phyloP scores from a whole-genome alignment of 2,888 invertebrate species.

The Gymnoscelis rufifasciata region DNA sequence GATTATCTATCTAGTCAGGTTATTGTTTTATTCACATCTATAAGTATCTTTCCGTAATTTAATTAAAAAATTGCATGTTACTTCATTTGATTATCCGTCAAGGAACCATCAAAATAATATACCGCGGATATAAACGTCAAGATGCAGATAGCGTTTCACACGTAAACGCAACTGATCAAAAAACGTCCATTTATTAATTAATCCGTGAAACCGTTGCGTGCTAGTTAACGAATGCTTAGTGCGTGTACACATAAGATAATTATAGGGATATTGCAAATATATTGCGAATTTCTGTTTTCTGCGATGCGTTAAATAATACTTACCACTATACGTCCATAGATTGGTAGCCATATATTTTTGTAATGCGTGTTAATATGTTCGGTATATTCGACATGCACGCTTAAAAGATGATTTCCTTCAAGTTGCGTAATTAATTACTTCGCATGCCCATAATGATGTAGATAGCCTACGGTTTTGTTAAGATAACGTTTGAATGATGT shows the following conservation, averaged over 20 bases:
- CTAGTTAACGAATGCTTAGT: conserved; percentile 39
- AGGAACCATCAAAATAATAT: conserved; percentile 27
- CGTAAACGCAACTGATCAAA: conserved; percentile 43
- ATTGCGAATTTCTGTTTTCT: not conserved
- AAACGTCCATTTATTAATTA: conserved; percentile 35
- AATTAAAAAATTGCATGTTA: too few species aligned
- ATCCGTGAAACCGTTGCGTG: conserved; percentile 37
- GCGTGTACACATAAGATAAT: conserved; percentile 24
- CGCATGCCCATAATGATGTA: conserved; percentile 28
- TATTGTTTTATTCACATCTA: too few species aligned
- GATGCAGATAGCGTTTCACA: conserved; percentile 39
- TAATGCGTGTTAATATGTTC: conserved; percentile 18
- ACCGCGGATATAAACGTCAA: conserved; percentile 33
- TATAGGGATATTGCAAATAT: not conserved
- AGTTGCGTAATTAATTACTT: conserved; percentile 42
- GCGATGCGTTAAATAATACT: not conserved
- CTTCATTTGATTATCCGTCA: too few species aligned
- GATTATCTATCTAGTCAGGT: too few species aligned
- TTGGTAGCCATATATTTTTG: conserved; percentile 8
- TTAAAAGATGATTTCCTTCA: conserved; percentile 45
- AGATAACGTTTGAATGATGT: conserved; percentile 12
- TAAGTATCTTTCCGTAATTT: too few species aligned
- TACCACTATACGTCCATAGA: not conserved
- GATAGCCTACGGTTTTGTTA: conserved; percentile 23
- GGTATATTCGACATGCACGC: conserved; percentile 38